Base-by-base conservation (phyloP, 1,140 invertebrate species). In the Zaprionus nigranus region DNA sequence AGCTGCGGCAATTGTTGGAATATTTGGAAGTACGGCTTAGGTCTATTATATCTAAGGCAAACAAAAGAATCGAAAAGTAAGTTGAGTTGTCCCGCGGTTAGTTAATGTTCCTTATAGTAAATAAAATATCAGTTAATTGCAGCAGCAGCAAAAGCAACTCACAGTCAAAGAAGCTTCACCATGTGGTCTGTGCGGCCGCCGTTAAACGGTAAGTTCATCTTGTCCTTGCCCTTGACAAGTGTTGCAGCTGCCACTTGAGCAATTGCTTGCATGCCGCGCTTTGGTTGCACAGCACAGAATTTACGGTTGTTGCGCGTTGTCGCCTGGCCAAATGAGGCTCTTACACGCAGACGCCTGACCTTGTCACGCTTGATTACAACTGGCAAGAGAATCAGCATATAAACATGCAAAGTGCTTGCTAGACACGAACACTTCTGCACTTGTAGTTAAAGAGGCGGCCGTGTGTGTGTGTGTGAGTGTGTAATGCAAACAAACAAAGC, bases 261-360 rank as follows among this genome's bases (percentile, higher is more conserved):
- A 56, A 61, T 62, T 56, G 57, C 59, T 56, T 70, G 36, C 38
- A 24, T 26, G 38, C 20, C 30, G 30, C 40, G 40, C 40, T n/a
- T 43, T 43, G 40, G 15, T 43, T 61, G 49, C 57, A 60, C 67
- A 34, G 56, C 24, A 61, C 58, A 38, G 57, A 69, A 60, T 61
- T 61, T 61, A 69, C 56, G 56, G 53, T 66, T 61, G 60, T 46
- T 34, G 43, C 40, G 34, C 26, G 30, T 43, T 34, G 26, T n/a
- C 49, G 46, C 67, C 67, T 2, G 49, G 15, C 53, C n/a, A 70
- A 60, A 70, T 66, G 54, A 66, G 64, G 64, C 54, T n/a, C 54
- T 66, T 66, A 43, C 79, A 78, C 73, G 79, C 79, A 81, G 79
- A 61, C 74, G 64, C 73, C 79, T 81, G 79, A 81, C 79, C 79